Evolutionary conservation across 2,888 invertebrate genomes (phyloP), one percentile per base, ranked within the genome.

Genomic region (Nymphalis polychloros): DNA sequence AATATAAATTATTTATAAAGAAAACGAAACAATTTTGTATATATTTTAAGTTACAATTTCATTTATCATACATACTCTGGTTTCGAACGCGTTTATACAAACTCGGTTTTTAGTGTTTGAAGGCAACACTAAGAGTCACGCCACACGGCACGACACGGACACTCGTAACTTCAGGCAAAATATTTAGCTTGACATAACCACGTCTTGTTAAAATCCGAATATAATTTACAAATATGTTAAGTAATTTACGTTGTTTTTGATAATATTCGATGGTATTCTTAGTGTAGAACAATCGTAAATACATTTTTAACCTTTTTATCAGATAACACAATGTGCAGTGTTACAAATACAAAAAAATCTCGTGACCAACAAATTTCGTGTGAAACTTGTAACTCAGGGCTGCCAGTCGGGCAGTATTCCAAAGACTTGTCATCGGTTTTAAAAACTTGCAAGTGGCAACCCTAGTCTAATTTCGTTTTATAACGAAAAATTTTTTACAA

Each of bases 311-410:
- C 20, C 19, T 20, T n/a, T 41, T 13, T 4, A 19, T 31, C 10
- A 20, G 50, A 66, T 48, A 52, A 68, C 46, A 59, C 47, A 64
- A 68, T 47, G 70, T 70, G 68, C 68, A 70, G 68, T 62, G 68
- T 64, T 62, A 50, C 64, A 35, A n/a, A 35, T 64, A 41, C 10
- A 50, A 64, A 61, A 48, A 6, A 59, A n/a, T 5, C 57, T 67
- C 53, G 46, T 68, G 70, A 68, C 64, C 63, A 61, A 53, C 19
- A 57, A 59, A 63, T 67, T 60, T 64, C 55, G 57, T 64, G 61
- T 53, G 55, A 57, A 46, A 46, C 49, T 67, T 63, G n/a, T n/a
- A n/a, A 48, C 35, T 3, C n/a, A 55, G 53, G 53, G 27, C 27
- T 55, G 27, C 53, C 53, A 53, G 5, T 2, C 17, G 16, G 8